Evolutionary conservation across 2,113 vertebrate species (phyloP), one percentile per base, ranked within the genome.

Genomic region (Gyps fulvus): DNA sequence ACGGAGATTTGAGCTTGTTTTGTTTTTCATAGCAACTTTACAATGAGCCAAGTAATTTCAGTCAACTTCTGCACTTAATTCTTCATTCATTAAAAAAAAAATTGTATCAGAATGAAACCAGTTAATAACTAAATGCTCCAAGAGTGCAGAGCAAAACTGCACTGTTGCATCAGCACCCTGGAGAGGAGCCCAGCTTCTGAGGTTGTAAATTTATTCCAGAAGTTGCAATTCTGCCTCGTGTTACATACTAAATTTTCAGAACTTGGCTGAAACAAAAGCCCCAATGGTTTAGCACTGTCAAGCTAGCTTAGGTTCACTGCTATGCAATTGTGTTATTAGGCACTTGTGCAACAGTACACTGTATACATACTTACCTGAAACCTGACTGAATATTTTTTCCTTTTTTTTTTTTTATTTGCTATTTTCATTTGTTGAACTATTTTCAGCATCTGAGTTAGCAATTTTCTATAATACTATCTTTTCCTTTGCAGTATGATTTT

Each of bases 381-480:
- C 34, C 14, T 11, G n/a, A 36, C 42, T 16, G 18, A 10, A 7
- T 66, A 55, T 21, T 16, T 13, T 11, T 4, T 4, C 3, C 2
- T n/a, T 23, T 31, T 45, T 62, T 55, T 62, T 55, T 20, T 16
- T 5, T 61, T 15, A 55, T 85, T 85, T 73, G 40, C 62, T 90
- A 23, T 94, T 97, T 96, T 83, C 15, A 72, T 52, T 80, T 54
- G 13, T 63, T 89, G 36, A 87, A 73, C 38, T 88, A 57, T 59
- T 96, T 94, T 94, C 76, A 76, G 69, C 8, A 4, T 57, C 38
- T 77, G 65, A 70, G 32, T 74, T 90, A 94, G 79, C 79, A 89
- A 79, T 91, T 90, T 88, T 85, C 93, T 93, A 23, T 87, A 95
- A 78, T 91, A 32, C 55, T 73, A 38, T 61, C 20, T 91, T 82